These are phyloP conservation scores for Deroplatys truncata DNA, from an alignment of 2,888 invertebrate genomes.

Conservation along the genomic window DNA sequence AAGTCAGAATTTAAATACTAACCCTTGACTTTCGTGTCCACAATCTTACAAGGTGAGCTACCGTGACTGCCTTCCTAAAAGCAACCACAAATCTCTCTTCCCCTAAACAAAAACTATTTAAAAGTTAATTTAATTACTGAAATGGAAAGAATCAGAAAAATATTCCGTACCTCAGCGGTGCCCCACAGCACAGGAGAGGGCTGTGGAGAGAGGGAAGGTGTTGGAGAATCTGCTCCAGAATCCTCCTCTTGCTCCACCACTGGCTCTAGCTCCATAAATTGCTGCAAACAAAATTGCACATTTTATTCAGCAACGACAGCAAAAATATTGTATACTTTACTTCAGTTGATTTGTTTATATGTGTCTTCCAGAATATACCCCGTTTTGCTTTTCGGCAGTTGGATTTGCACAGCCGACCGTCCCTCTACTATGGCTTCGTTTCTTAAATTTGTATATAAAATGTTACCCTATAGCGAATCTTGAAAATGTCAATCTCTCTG, in stretches of 20 bases:
- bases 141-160: not conserved
- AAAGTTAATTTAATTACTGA: too few relatives aligned
- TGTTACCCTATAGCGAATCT: not conserved
- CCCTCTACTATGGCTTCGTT: too few relatives aligned
- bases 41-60: too few relatives aligned
- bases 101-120: too few relatives aligned
- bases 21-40: too few relatives aligned
- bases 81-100: too few relatives aligned
- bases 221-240: constrained; percentile 44
- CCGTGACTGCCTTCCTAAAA: too few relatives aligned
- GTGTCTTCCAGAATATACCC: not conserved
- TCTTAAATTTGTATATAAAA: not conserved
- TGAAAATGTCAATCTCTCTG: too few relatives aligned
- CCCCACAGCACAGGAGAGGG: constrained; percentile 31
- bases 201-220: constrained; percentile 64
- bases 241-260: constrained; percentile 43
- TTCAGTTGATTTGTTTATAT: not conserved
- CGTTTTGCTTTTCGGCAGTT: not conserved
- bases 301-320: not conserved
- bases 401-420: too few relatives aligned
- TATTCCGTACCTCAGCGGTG: not conserved
- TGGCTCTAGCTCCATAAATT: constrained; percentile 41
- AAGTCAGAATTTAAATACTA: too few relatives aligned
- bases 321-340: not conserved
- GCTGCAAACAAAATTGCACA: constrained; percentile 13